Evolutionary conservation across 2,797 vertebrate species (phyloP), one percentile per base, ranked within the genome.

Genomic region (Microctenopoma lineatum): DNA sequence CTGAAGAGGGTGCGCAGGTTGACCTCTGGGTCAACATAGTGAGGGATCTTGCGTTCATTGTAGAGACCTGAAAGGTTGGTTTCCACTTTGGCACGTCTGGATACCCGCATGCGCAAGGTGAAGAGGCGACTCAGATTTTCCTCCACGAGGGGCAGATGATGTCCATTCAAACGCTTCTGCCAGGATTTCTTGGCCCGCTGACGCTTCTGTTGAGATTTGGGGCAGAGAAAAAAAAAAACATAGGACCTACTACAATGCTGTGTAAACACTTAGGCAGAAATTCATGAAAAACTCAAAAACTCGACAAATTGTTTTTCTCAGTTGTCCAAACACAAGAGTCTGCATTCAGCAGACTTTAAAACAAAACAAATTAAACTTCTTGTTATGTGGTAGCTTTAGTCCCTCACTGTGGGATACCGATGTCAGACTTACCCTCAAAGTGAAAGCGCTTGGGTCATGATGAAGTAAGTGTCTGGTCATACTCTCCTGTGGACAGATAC

Each of bases 21-120:
- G 39, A 93, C 93, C 50, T 96, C 95, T 0, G 91, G 90, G 67
- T 94, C 94, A 0, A 95, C 85, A 1, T 88, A 88, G 41, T 91
- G 94, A 0, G 89, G 91, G 73, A 95, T 91, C 82, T 92, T 94
- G 27, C 94, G 92, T 51, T 95, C 95, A 9, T 90, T 96, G 83
- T 95, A 96, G 57, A 95, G 93, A 2, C 92, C 85, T 0, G 91
- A 75, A n/a, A 95, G 93, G 85, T 95, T 83, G 0, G 90, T 75
- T 81, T 95, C 95, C 69, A 95, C 73, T 59, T 93, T 95, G 57
- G 89, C 41, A 0, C 87, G 89, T 16, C 87, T 77, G 21, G 89
- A 82, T 60, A 95, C 48, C 0, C 90, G 75, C 93, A 95, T 92
- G 55, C 93, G 93, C 38, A 89, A 27, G 0, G 85, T 57, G 1